phyloP scores from a whole-genome alignment of 2,797 vertebrate genomes.

The Heliangelus exortis region DNA sequence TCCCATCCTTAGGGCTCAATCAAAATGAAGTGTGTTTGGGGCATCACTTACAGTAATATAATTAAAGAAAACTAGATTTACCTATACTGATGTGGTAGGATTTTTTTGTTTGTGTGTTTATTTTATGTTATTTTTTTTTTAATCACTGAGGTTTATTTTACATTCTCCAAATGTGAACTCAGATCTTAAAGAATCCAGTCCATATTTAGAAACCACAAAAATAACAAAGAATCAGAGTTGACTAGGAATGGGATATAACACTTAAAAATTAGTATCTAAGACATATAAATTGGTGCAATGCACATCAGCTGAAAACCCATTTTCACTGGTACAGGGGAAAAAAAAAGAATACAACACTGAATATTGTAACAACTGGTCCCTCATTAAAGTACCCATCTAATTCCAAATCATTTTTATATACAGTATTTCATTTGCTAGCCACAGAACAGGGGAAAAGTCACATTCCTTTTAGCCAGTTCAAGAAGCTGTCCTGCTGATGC shows the following conservation, averaged over 20 bases:
- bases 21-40: neutral
- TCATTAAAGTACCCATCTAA: conserved; percentile 4
- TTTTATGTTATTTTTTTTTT: too few species aligned
- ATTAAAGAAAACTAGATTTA: neutral
- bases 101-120: neutral
- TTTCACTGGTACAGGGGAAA: neutral
- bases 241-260: neutral
- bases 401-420: neutral
- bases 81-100: neutral
- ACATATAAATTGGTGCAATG: conserved; percentile 2
- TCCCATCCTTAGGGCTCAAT: neutral
- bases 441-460: neutral
- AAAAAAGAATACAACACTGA: neutral
- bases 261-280: neutral
- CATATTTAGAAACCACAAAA: neutral
- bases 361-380: conserved; percentile 9
- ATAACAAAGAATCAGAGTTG: neutral
- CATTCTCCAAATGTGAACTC: neutral
- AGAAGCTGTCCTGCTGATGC: neutral
- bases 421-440: neutral
- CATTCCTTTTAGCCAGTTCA: neutral
- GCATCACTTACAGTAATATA: neutral
- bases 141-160: neutral
- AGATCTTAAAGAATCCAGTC: neutral
- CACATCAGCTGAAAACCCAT: neutral